Conservation (phyloP, 2,888 invertebrate species). For the Drosophila prolongata region DNA sequence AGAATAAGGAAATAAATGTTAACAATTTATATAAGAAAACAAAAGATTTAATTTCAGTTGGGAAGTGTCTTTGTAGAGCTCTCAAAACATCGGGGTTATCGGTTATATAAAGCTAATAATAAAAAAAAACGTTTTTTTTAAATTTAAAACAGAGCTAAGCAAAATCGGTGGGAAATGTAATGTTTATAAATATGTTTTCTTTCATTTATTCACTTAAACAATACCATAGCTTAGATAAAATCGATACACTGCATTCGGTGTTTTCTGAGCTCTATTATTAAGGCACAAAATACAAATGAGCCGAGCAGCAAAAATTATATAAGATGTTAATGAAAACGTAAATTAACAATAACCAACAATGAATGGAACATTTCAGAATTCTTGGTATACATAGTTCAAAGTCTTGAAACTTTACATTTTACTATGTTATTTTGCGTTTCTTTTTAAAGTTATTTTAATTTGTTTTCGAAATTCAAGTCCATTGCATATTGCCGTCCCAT, state of each 20-base stretch:
- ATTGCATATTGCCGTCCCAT: constrained; percentile 71
- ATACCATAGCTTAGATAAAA: too few species aligned
- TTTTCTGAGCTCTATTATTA: neutral
- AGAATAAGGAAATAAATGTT: constrained; percentile 60
- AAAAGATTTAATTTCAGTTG: constrained; percentile 35
- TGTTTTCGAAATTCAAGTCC: constrained; percentile 47
- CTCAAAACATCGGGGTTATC: neutral
- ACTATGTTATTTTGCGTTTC: constrained; percentile 3
- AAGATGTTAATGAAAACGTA: constrained; percentile 1
- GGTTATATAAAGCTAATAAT: too few species aligned
- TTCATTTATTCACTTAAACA: too few species aligned
- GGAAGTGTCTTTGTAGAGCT: constrained; percentile 10
- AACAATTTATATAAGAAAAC: constrained; percentile 49
- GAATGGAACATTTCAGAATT: constrained; percentile 2
- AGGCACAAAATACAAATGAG: neutral
- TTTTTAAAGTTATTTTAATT: neutral
- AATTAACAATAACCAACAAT: constrained; percentile 7
- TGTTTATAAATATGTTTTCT: too few species aligned
- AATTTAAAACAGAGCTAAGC: too few species aligned
- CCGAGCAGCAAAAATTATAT: neutral
- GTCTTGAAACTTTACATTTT: constrained; percentile 3
- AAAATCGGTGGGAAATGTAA: too few species aligned
- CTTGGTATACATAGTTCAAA: constrained; percentile 4
- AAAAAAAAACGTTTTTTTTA: too few species aligned
- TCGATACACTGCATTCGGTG: neutral